Evolutionary conservation across 2,888 invertebrate genomes (phyloP), one percentile per base, ranked within the genome.

Genomic region (Deilephila elpenor): DNA sequence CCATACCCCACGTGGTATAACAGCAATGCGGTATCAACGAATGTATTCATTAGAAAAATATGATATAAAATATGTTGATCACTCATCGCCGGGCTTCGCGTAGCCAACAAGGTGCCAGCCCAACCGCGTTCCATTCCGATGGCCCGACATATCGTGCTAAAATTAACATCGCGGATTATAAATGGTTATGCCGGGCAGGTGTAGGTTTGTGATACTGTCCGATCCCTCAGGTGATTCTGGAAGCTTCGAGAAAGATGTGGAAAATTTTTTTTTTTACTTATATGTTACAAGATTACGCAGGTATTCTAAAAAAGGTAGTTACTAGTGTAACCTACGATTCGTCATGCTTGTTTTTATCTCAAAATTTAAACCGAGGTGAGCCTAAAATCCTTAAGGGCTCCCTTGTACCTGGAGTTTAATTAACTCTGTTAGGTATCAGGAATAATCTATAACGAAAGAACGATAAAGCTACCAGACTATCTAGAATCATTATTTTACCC

Each of bases 121-220:
- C 67, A 67, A 67, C 67, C 67, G 67, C 67, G 67, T 67, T 67
- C 67, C 67, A 67, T 67, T 67, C 67, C 67, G 44, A 60, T 60
- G 29, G 20, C 1, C 67, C 67, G 44, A 44, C 19, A 17, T 51
- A 67, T 67, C 44, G 51, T 44, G 51, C 67, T 67, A 67, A 51
- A 67, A 51, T 67, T 67, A 67, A 25, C 67, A 51, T 17, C 25
- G 56, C 19, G 17, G 14, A 67, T 67, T 51, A 67, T 67, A 67
- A 51, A 44, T 64, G 67, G 6, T 67, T 67, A 29, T 67, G 44
- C 34, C 8, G 20, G 44, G 64, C 44, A 67, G 25, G 67, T 67
- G 25, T 67, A 51, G 51, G 67, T 67, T 67, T 67, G 25, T 44
- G 51, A 44, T 25, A 51, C 14, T 67, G 14, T 6, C 17, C 2